phyloP scores from a whole-genome alignment of 2,888 invertebrate species.

The Tinea semifulvella region DNA sequence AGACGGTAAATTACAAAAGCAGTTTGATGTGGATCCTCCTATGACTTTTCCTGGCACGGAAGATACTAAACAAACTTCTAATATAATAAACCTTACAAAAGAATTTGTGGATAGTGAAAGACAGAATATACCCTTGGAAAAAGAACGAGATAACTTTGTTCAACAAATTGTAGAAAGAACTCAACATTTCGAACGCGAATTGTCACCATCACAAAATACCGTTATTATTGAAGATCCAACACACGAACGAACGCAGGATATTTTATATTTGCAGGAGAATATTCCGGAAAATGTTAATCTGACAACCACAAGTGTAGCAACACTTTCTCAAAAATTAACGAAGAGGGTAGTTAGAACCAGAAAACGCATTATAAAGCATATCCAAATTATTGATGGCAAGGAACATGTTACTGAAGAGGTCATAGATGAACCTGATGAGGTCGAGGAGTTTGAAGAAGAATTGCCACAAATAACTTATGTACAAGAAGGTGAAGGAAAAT shows the following conservation, averaged over 20 bases:
- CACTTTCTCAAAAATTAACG: constrained; percentile 81
- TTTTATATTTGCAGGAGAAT: no score
- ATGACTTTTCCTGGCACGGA: neutral
- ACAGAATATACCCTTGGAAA: neutral
- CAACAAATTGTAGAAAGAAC: neutral
- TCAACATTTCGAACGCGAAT: neutral
- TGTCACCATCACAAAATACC: neutral
- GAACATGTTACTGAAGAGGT: constrained; percentile 85
- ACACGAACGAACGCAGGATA: neutral
- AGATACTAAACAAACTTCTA: neutral
- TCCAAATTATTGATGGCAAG: constrained; percentile 82
- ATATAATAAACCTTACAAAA: neutral
- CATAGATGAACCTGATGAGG: constrained; percentile 84
- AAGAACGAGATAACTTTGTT: neutral
- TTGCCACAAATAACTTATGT: constrained; percentile 33
- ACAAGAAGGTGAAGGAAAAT: constrained; percentile 54
- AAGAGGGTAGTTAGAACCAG: constrained; percentile 77
- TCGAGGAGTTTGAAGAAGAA: constrained; percentile 75
- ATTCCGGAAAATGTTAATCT: neutral
- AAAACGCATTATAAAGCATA: constrained; percentile 77
- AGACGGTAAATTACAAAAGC: neutral
- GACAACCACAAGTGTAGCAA: constrained; percentile 33
- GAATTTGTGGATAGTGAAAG: constrained; percentile 1
- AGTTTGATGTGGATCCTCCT: constrained; percentile 12
- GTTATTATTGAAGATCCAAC: neutral